Percentiles rank a stretch among this genome's conserved stretches.
phyloP scores from a whole-genome alignment of 2,888 invertebrate genomes.

The Cheilosia vulpina region DNA sequence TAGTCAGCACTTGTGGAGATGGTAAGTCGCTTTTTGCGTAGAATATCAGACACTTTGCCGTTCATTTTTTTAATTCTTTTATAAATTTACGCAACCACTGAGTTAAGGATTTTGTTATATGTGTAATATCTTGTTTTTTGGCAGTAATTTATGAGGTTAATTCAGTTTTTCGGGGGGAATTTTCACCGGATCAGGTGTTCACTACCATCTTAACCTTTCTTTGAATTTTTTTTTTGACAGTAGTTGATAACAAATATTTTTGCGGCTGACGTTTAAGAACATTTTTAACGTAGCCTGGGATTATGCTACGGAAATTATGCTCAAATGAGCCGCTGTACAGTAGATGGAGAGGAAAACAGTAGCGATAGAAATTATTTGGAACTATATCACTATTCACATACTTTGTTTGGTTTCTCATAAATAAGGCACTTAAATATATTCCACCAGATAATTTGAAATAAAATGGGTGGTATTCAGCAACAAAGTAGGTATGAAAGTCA shows the following conservation, averaged over 20 bases:
- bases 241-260: constrained; percentile 65
- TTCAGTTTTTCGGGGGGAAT: constrained; percentile 23
- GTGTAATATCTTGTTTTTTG: background rate
- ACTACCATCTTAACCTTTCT: constrained; percentile 68
- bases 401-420: no score
- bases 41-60: constrained; percentile 49
- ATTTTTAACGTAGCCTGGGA: constrained; percentile 23
- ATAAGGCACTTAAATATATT: no score
- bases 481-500: no score
- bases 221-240: constrained; percentile 61
- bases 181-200: constrained; percentile 74
- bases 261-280: constrained; percentile 2
- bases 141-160: constrained; percentile 13
- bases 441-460: no score
- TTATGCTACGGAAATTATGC: constrained; percentile 27
- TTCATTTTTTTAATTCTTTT: constrained; percentile 34
- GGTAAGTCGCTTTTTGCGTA: constrained; percentile 45
- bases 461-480: no score
- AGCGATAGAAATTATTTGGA: background rate
- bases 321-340: constrained; percentile 42
- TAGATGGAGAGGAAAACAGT: background rate
- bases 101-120: background rate
- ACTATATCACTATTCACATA: no score
- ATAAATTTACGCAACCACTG: background rate
- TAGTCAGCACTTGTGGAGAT: constrained; percentile 55